Conservation (phyloP, 2,888 invertebrate genomes). For the Bembecia ichneumoniformis region DNA sequence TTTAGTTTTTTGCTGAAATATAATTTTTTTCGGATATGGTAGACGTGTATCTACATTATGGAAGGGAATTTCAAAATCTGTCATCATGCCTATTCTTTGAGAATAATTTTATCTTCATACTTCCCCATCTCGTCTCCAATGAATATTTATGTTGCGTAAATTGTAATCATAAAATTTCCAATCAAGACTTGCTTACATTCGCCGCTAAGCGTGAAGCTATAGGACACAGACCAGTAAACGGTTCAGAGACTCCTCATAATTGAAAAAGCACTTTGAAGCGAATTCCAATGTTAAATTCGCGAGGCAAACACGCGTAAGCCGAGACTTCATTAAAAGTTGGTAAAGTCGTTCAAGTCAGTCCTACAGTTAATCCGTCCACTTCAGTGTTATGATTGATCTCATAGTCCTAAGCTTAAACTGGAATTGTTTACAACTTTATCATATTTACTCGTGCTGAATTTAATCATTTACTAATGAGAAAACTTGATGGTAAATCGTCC, state of each 20-base stretch:
- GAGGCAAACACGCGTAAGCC: constrained; percentile 2
- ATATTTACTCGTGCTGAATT: neutral
- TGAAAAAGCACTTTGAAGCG: neutral
- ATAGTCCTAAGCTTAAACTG: neutral
- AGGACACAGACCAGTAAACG: neutral
- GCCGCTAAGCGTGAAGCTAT: too few species aligned
- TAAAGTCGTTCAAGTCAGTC: constrained; percentile 1
- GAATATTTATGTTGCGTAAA: too few species aligned
- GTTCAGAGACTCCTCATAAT: neutral
- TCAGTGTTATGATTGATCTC: neutral
- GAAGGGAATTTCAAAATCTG: too few species aligned
- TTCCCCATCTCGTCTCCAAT: too few species aligned
- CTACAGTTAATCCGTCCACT: constrained; percentile 1
- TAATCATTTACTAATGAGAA: neutral
- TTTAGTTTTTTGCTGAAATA: too few species aligned
- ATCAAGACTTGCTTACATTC: too few species aligned
- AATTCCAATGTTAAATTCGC: neutral
- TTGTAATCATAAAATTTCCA: too few species aligned
- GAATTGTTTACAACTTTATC: neutral
- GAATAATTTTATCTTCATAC: too few species aligned
- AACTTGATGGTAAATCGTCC: neutral
- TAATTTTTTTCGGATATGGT: too few species aligned
- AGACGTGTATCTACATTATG: too few species aligned
- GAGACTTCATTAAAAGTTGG: constrained; percentile 3
- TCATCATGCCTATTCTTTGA: too few species aligned